Conservation (phyloP, 1,140 invertebrate species). For the Drosophila albomicans region DNA sequence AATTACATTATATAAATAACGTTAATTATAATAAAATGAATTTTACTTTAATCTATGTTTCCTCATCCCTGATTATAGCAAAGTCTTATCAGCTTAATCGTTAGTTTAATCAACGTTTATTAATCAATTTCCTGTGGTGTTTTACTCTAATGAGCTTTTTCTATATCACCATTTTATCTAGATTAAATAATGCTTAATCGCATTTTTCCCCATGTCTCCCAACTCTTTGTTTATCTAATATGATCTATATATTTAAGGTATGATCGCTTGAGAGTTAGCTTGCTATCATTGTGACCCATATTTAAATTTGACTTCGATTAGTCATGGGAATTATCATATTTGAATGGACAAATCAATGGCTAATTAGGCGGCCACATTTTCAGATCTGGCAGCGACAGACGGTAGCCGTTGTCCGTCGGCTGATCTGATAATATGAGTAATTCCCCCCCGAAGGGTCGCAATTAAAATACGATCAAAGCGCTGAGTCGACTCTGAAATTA, state of each 20-base stretch:
- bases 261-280: background rate
- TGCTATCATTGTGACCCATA: constrained; percentile 50
- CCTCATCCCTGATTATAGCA: background rate
- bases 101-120: constrained; percentile 27
- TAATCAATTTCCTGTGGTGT: constrained; percentile 26
- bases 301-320: constrained; percentile 62
- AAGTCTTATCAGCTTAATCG: constrained; percentile 26
- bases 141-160: constrained; percentile 26
- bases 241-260: constrained; percentile 14
- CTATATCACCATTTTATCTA: constrained; percentile 35
- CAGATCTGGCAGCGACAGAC: constrained; percentile 20
- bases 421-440: constrained; percentile 38
- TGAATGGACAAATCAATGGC: constrained; percentile 69
- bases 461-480: constrained; percentile 76
- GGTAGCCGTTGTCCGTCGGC: constrained; percentile 34
- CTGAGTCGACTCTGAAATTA: constrained; percentile 41
- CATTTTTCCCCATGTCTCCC: background rate
- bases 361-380: constrained; percentile 55
- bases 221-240: constrained; percentile 8
- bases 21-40: background rate
- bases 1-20: background rate
- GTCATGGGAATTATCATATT: constrained; percentile 71
- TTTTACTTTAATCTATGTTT: constrained; percentile 27
- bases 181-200: constrained; percentile 26
- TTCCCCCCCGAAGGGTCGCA: constrained; percentile 51